These are phyloP conservation scores for Trichonephila clavata DNA, from an alignment of 1,140 invertebrate species.

Conservation along the genomic window DNA sequence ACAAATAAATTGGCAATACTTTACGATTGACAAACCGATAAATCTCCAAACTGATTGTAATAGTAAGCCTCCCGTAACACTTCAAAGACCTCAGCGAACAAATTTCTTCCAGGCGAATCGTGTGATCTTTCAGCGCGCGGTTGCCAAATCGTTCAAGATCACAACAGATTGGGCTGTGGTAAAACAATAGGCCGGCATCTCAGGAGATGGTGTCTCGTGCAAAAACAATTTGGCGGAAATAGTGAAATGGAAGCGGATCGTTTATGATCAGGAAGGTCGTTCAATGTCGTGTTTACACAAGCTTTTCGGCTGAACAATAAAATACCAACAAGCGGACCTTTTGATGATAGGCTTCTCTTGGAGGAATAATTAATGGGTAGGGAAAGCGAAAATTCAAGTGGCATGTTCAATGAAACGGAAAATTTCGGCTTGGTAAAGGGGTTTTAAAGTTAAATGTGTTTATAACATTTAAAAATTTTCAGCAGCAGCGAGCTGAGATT, in stretches of 20 bases:
- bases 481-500: not conserved
- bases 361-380: conserved; percentile 28
- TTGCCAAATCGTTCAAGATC: conserved; percentile 4
- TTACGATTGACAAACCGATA: conserved; percentile 69
- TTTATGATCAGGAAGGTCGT: conserved; percentile 40
- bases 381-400: conserved; percentile 1
- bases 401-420: conserved; percentile 36
- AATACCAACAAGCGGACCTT: conserved; percentile 21
- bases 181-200: conserved; percentile 11
- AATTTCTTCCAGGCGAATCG: conserved; percentile 39
- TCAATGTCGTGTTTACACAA: conserved; percentile 53
- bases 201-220: conserved; percentile 21
- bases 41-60: conserved; percentile 47
- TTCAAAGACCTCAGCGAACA: conserved; percentile 32
- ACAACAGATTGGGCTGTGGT: not conserved
- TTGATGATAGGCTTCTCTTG: conserved; percentile 26
- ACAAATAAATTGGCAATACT: conserved; percentile 38
- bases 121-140: conserved; percentile 19
- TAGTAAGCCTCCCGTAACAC: conserved; percentile 41
- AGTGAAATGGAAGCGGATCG: not conserved
- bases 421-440: not conserved
- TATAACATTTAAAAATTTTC: conserved; percentile 11
- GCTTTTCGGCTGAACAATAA: conserved; percentile 46
- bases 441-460: conserved; percentile 47
- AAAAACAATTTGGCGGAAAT: conserved; percentile 33